phyloP scores from a whole-genome alignment of 2,113 vertebrate species.

The Gadus chalcogrammus region DNA sequence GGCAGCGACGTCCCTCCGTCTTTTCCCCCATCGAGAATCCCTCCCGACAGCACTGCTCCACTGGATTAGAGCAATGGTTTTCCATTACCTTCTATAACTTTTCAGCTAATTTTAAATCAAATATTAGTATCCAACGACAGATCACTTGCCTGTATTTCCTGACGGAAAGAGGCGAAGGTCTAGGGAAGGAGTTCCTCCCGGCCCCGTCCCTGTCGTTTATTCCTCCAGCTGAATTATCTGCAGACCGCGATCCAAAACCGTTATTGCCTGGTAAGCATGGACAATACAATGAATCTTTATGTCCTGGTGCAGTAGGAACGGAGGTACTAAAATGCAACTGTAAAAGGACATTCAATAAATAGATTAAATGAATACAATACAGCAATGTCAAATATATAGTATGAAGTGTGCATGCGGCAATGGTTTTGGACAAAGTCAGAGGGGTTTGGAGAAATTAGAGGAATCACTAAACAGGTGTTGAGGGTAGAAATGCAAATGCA shows the following conservation, averaged over 20 bases:
- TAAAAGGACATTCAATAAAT: too few relatives aligned
- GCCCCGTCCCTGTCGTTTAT: slow-evolving; percentile 46
- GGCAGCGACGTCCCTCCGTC: slow-evolving; percentile 61
- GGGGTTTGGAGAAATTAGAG: background rate
- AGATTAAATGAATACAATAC: too few relatives aligned
- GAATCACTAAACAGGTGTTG: too few relatives aligned
- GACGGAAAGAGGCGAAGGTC: slow-evolving; percentile 51
- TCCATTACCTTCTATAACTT: too few relatives aligned
- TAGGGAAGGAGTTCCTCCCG: slow-evolving; percentile 52
- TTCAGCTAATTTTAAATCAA: too few relatives aligned
- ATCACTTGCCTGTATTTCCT: slow-evolving; percentile 67
- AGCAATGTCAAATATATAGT: too few relatives aligned
- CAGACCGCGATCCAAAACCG: background rate
- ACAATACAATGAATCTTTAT: too few relatives aligned
- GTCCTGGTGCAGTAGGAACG: too few relatives aligned
- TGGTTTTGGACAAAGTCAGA: slow-evolving; percentile 3
- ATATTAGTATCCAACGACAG: background rate
- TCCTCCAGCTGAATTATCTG: slow-evolving; percentile 64
- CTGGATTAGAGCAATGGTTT: slow-evolving; percentile 26
- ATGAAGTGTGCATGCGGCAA: too few relatives aligned
- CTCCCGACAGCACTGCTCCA: slow-evolving; percentile 40
- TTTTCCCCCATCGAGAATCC: slow-evolving; percentile 51
- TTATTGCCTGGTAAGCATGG: too few relatives aligned
- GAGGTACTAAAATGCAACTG: too few relatives aligned
- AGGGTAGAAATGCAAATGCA: too few relatives aligned